These are phyloP conservation scores for Protobothrops mucrosquamatus DNA, from an alignment of 2,113 vertebrate genomes.

Conservation along the genomic window DNA sequence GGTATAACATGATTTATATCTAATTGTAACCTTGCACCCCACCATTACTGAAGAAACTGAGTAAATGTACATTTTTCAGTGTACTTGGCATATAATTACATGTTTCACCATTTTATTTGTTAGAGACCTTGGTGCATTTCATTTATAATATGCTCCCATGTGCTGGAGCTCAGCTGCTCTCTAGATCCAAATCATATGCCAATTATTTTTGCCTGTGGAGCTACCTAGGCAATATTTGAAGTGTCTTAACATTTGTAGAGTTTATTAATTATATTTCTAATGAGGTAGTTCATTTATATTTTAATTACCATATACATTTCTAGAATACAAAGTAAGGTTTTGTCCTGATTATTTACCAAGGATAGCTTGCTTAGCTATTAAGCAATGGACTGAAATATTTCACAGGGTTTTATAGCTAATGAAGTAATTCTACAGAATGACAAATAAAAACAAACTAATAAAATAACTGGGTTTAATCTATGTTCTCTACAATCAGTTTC, in stretches of 20 bases:
- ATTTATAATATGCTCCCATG: not conserved
- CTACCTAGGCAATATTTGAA: conserved; percentile 7
- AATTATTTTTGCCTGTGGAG: not conserved
- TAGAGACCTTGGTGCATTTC: not conserved
- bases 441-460: not conserved
- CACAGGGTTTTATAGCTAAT: not conserved
- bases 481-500: not conserved
- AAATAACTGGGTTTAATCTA: not conserved
- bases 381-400: not conserved
- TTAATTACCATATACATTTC: not conserved
- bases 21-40: not conserved
- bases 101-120: conserved; percentile 1
- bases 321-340: not conserved
- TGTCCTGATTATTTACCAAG: not conserved
- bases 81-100: not conserved
- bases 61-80: conserved; percentile 4
- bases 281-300: not conserved
- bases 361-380: not conserved
- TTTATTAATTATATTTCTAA: not conserved
- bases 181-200: not conserved
- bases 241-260: not conserved
- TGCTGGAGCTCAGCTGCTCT: not conserved
- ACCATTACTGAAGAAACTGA: not conserved
- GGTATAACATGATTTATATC: not conserved
- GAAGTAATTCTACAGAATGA: not conserved